These are phyloP conservation scores for Tetraodon nigroviridis DNA, from an alignment of 2,113 vertebrate species.

Conservation along the genomic window DNA sequence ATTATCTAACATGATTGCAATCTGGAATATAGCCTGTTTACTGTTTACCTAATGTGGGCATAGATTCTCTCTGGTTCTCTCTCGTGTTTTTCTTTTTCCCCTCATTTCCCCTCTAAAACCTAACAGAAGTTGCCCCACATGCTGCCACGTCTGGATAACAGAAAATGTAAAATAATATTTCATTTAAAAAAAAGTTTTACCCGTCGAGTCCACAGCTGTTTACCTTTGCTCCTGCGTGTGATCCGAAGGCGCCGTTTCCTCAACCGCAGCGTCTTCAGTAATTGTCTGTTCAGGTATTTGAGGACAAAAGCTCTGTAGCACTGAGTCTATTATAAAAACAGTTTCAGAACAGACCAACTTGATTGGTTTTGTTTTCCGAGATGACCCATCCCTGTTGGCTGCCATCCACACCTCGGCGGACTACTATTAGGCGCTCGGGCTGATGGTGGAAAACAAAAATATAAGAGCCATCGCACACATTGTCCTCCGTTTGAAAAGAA, in stretches of 20 bases:
- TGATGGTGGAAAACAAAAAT: constrained; percentile 66
- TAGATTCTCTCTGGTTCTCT: too few species aligned
- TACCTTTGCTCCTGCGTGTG: constrained; percentile 71
- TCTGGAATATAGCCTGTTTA: too few species aligned
- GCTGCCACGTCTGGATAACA: too few species aligned
- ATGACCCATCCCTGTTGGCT: constrained; percentile 46
- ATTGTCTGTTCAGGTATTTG: constrained; percentile 27
- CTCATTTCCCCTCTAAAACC: too few species aligned
- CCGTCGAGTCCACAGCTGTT: constrained; percentile 76
- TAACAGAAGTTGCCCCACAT: too few species aligned
- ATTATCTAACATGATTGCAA: too few species aligned
- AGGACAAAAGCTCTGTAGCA: constrained; percentile 23
- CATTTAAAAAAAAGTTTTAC: constrained; percentile 62
- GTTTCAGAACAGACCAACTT: constrained; percentile 37
- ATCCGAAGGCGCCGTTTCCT: constrained; percentile 21
- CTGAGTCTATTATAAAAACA: constrained; percentile 39
- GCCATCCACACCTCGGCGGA: constrained; percentile 40
- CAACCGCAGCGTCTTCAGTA: constrained; percentile 9
- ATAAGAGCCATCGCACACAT: constrained; percentile 71
- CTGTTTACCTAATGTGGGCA: too few species aligned
- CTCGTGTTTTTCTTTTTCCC: too few species aligned
- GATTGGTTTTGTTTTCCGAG: constrained; percentile 47
- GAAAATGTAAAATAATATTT: too few species aligned
- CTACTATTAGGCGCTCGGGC: constrained; percentile 65
- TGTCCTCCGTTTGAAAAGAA: constrained; percentile 74